phyloP scores from a whole-genome alignment of 2,113 vertebrate species.

The Danionella cerebrum region DNA sequence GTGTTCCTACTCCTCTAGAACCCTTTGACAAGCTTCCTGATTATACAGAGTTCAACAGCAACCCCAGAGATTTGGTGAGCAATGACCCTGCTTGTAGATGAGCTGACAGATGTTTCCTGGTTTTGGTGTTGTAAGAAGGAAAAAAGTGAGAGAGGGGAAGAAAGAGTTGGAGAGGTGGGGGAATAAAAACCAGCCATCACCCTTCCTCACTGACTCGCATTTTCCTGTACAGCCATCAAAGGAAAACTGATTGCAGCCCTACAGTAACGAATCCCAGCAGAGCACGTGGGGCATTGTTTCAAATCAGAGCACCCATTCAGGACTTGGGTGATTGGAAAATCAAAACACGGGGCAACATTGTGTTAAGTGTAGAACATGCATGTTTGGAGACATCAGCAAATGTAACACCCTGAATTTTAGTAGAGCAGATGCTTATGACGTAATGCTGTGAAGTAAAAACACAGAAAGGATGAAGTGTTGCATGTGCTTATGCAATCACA shows the following conservation, averaged over 20 bases:
- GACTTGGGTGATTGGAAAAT: background rate
- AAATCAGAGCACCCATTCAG: background rate
- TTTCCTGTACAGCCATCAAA: slow-evolving; percentile 29
- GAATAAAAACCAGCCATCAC: slow-evolving; percentile 5
- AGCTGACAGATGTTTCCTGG: slow-evolving; percentile 48
- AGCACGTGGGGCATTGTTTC: slow-evolving; percentile 17
- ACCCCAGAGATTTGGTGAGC: slow-evolving; percentile 1
- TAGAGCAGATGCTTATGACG: slow-evolving; percentile 48
- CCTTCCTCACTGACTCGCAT: slow-evolving; percentile 34
- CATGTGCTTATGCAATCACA: slow-evolving; percentile 64
- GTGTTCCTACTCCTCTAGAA: too few species aligned
- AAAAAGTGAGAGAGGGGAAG: background rate
- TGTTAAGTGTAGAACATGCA: background rate
- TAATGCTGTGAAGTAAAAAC: slow-evolving; percentile 39
- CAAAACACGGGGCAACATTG: background rate
- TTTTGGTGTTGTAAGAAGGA: slow-evolving; percentile 10
- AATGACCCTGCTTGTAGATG: slow-evolving; percentile 22
- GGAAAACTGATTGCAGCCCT: slow-evolving; percentile 29
- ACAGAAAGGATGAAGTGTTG: slow-evolving; percentile 28
- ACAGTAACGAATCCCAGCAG: slow-evolving; percentile 16
- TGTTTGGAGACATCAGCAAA: slow-evolving; percentile 36
- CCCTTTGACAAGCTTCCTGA: slow-evolving; percentile 10
- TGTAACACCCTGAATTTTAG: slow-evolving; percentile 37
- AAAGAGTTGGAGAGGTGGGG: background rate
- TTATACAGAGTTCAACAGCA: background rate